Percentiles rank a stretch among this genome's conserved stretches.
Evolutionary conservation across 2,888 invertebrate genomes (phyloP).

Genomic region (Drosophila antonietae): DNA sequence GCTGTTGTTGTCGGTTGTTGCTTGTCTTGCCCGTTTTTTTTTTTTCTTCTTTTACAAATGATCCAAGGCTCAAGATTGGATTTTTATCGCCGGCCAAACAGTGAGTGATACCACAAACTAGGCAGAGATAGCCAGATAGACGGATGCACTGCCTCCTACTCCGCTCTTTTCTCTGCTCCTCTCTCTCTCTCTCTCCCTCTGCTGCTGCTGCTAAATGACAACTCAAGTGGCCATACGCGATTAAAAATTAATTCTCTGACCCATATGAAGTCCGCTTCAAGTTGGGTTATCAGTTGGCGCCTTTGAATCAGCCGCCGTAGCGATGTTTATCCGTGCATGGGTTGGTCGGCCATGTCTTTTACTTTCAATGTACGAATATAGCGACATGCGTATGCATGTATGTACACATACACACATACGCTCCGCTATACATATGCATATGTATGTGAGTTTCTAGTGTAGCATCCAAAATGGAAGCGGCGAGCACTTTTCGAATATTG

Average conservation of each 20-base stretch:
- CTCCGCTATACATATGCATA: too few relatives aligned
- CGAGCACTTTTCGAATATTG: constrained; percentile 32
- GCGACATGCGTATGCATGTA: not conserved
- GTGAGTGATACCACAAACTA: constrained; percentile 62
- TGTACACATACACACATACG: not conserved
- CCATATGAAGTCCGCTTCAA: constrained; percentile 30
- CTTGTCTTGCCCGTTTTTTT: constrained; percentile 27
- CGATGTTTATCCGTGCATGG: constrained; percentile 57
- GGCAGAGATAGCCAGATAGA: constrained; percentile 27
- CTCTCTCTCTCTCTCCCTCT: not conserved
- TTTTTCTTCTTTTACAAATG: constrained; percentile 55
- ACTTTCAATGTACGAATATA: constrained; percentile 20
- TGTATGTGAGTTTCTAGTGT: constrained; percentile 9
- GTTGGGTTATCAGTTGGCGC: constrained; percentile 64
- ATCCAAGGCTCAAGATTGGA: constrained; percentile 73
- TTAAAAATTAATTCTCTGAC: constrained; percentile 79
- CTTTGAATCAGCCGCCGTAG: constrained; percentile 75
- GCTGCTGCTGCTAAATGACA: constrained; percentile 48
- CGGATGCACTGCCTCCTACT: constrained; percentile 44
- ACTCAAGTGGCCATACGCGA: constrained; percentile 78
- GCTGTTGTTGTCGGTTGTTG: constrained; percentile 8
- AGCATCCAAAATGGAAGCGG: constrained; percentile 30
- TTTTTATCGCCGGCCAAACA: constrained; percentile 71
- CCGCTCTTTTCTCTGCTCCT: not conserved
- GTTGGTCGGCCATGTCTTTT: constrained; percentile 42